Conservation (phyloP, 2,113 vertebrate genomes). For the Xyrauchen texanus region DNA sequence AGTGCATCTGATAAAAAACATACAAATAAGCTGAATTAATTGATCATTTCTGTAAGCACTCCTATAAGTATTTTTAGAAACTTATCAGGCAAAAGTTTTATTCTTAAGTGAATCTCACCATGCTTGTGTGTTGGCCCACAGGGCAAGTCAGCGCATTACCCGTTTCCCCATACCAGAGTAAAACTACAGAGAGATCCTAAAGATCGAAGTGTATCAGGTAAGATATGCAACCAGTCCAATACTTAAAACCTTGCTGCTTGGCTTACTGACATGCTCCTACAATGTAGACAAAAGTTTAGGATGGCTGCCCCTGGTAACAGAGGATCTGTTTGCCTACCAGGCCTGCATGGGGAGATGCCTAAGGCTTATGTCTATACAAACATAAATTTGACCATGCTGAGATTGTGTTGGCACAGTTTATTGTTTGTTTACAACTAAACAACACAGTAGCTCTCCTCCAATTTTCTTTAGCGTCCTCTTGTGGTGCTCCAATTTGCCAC, state of each 20-base stretch:
- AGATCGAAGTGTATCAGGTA: conserved; percentile 98
- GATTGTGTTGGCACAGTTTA: conserved; percentile 26
- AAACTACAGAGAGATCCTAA: conserved; percentile 91
- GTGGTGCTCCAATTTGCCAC: not conserved
- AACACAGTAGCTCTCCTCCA: not conserved
- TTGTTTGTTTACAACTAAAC: not conserved
- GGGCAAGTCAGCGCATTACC: conserved; percentile 88
- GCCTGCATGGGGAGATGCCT: not conserved
- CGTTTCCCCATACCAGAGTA: conserved; percentile 91
- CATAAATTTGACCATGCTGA: conserved; percentile 26
- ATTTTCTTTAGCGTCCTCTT: conserved; percentile 31
- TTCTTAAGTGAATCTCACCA: not conserved
- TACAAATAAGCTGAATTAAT: too few species aligned
- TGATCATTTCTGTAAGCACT: too few species aligned
- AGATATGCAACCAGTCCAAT: conserved; percentile 22
- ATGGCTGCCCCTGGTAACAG: conserved; percentile 13
- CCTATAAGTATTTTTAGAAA: too few species aligned
- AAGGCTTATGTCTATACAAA: conserved; percentile 28
- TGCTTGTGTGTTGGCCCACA: conserved; percentile 62
- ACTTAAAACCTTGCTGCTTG: not conserved
- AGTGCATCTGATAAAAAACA: too few species aligned
- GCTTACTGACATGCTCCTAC: not conserved
- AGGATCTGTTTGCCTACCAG: conserved; percentile 4
- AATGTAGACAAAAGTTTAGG: conserved; percentile 26
- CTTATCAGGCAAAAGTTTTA: too few species aligned